Conservation (phyloP, 2,888 invertebrate species). For the Patella ulyssiponensis region DNA sequence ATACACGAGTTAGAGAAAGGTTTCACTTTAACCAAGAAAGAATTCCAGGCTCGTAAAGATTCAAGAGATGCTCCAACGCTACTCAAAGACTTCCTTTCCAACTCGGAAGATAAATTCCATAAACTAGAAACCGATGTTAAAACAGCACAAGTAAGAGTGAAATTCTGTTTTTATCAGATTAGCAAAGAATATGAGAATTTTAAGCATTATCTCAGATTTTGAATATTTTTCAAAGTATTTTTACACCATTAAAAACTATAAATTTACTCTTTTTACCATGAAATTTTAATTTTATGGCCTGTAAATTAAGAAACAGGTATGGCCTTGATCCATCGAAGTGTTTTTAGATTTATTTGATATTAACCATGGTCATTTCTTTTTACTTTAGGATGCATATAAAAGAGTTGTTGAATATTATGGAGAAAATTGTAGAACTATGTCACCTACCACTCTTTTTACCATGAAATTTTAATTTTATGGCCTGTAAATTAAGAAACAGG, state of each 20-base stretch:
- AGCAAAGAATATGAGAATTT: too few species aligned
- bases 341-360: background rate
- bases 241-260: background rate
- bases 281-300: too few species aligned
- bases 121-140: constrained; percentile 84
- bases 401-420: constrained; percentile 98
- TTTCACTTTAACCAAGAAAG: constrained; percentile 93
- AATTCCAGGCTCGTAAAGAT: constrained; percentile 80
- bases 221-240: background rate
- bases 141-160: constrained; percentile 77
- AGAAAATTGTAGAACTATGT: constrained; percentile 91
- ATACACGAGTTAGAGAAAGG: constrained; percentile 95
- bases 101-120: constrained; percentile 87
- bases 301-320: background rate
- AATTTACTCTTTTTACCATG: too few species aligned
- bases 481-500: background rate
- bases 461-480: too few species aligned
- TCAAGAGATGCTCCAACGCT: constrained; percentile 70
- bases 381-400: constrained; percentile 79
- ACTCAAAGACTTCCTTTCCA: constrained; percentile 84
- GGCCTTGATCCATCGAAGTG: background rate
- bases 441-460: constrained; percentile 79
- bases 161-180: background rate
- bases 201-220: background rate
- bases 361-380: constrained; percentile 11